Evolutionary conservation across 2,797 vertebrate species (phyloP).

Genomic region (Chelon labrosus): DNA sequence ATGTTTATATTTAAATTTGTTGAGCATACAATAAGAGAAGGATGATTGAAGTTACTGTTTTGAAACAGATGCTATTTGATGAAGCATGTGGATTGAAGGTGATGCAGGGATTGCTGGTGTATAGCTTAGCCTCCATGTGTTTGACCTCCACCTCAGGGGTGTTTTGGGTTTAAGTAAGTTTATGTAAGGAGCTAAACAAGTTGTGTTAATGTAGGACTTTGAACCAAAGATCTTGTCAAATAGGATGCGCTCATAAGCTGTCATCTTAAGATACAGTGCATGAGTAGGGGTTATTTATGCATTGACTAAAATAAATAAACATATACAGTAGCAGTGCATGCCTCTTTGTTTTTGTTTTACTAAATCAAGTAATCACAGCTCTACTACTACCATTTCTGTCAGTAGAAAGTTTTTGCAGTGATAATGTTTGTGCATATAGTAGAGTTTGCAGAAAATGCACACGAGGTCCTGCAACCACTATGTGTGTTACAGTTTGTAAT

Average conservation of each 20-base stretch:
- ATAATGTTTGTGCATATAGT: too few species aligned
- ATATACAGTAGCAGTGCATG: background rate
- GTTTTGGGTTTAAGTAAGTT: constrained; percentile 15
- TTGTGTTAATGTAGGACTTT: constrained; percentile 22
- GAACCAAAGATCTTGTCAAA: constrained; percentile 57
- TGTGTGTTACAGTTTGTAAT: too few species aligned
- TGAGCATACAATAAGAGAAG: background rate
- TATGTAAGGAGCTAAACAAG: constrained; percentile 10
- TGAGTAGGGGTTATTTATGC: constrained; percentile 37
- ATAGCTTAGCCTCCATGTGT: constrained; percentile 14
- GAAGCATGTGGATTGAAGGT: background rate
- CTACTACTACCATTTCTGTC: too few species aligned
- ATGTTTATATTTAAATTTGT: constrained; percentile 27
- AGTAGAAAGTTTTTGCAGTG: too few species aligned
- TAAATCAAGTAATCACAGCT: too few species aligned
- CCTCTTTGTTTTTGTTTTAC: background rate
- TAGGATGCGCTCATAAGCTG: constrained; percentile 3
- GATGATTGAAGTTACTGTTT: constrained; percentile 19
- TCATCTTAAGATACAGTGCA: constrained; percentile 16
- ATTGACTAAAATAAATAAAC: constrained; percentile 46
- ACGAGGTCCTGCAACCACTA: background rate
- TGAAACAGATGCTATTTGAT: constrained; percentile 12
- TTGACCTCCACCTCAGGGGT: constrained; percentile 10
- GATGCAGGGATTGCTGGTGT: background rate
- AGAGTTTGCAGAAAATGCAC: background rate